A percentile compares a stretch with the other conserved stretches of the same genome.
These are phyloP conservation scores for Champsocephalus gunnari DNA, from an alignment of 2,797 vertebrate genomes.

Conservation along the genomic window DNA sequence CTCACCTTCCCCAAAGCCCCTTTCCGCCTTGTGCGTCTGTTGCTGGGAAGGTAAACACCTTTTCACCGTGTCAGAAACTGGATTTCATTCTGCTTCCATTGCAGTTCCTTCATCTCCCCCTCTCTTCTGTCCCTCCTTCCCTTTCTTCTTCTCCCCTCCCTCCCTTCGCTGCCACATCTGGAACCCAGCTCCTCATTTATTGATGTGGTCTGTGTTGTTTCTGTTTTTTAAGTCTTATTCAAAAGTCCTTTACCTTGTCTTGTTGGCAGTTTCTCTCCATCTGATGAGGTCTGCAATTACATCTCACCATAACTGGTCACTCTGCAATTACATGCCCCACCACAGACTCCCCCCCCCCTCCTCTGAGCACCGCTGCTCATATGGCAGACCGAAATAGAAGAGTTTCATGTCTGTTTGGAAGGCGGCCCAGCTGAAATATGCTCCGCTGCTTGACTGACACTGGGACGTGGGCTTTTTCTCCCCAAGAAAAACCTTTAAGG, in stretches of 20 bases:
- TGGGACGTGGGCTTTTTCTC: slow-evolving; percentile 87
- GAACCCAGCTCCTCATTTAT: slow-evolving; percentile 85
- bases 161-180: slow-evolving; percentile 81
- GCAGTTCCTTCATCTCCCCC: slow-evolving; percentile 70
- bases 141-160: slow-evolving; percentile 58
- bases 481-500: slow-evolving; percentile 79
- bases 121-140: slow-evolving; percentile 56
- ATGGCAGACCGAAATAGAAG: slow-evolving; percentile 92
- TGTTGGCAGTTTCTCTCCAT: slow-evolving; percentile 78
- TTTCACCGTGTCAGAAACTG: slow-evolving; percentile 63
- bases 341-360: slow-evolving; percentile 68
- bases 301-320: slow-evolving; percentile 79
- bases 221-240: slow-evolving; percentile 58
- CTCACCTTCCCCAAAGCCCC: slow-evolving; percentile 69
- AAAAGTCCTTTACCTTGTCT: slow-evolving; percentile 81
- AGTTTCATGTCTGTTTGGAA: slow-evolving; percentile 91
- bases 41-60: slow-evolving; percentile 77
- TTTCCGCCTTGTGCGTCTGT: slow-evolving; percentile 49
- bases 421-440: slow-evolving; percentile 89
- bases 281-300: slow-evolving; percentile 86
- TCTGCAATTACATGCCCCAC: slow-evolving; percentile 84
- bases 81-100: slow-evolving; percentile 74
- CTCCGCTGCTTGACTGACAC: slow-evolving; percentile 87
- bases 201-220: slow-evolving; percentile 81
- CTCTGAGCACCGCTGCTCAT: slow-evolving; percentile 74